Base-by-base conservation (phyloP, 2,888 invertebrate species). In the Thymelicus acteon region DNA sequence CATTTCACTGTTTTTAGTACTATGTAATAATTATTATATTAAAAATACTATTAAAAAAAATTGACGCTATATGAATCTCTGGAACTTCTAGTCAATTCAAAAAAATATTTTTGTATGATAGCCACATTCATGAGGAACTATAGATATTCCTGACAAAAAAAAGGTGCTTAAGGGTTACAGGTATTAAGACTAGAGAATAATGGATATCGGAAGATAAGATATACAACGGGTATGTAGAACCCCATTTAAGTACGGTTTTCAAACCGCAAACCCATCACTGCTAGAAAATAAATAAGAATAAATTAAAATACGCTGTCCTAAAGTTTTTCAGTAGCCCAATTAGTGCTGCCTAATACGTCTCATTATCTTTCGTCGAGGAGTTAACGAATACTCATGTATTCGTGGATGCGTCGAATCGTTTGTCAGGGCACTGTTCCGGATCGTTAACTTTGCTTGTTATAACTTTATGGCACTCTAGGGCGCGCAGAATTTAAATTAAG, bases 381-480 rank as follows among this genome's bases (percentile, higher is more conserved):
- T 75, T 73, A 75, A 74, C 71, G 72, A 74, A 76, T 73, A 73
- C 64, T 48, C 52, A 67, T 71, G 72, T 77, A 79, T 74, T 76
- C 77, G 81, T 77, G 84, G 85, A 83, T 82, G 81, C 82, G 82
- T 80, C 79, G 78, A 79, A 75, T 80, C 83, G 82, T 85, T 88
- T 84, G 83, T 82, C 76, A 76, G 74, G 79, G 81, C 77, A 77
- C 77, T 79, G 82, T 82, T 86, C 82, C 82, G 84, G 84, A 83
- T 87, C 87, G 88, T 89, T 87, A 90, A 91, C 89, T 91, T 88
- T 84, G 85, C 92, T 90, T 89, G 88, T 91, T 91, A 91, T 87
- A 89, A 89, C 86, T 90, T 89, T 83, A 85, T 82, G 81, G 79
- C 78, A 82, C 85, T 85, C 84, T 75, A 73, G 82, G 82, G 85